Conservation (phyloP, 2,888 invertebrate species). For the Cephonodes hylas region DNA sequence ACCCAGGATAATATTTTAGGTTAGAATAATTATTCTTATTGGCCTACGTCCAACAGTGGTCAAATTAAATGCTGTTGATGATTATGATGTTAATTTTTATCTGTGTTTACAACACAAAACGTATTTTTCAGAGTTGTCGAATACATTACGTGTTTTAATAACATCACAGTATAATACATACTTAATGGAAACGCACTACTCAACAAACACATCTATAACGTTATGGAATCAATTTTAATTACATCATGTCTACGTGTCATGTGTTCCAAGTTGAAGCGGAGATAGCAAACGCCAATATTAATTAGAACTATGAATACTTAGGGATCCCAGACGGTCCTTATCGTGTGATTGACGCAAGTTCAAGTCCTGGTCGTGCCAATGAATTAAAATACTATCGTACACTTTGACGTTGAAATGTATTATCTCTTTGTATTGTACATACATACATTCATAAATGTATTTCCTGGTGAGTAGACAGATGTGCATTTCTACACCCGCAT, state of each 20-base stretch:
- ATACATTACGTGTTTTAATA: too few species aligned
- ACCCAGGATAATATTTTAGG: too few species aligned
- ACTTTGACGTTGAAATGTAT: neutral
- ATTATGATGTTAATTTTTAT: too few species aligned
- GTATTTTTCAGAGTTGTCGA: too few species aligned
- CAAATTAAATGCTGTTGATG: too few species aligned
- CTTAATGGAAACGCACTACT: neutral
- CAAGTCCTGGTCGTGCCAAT: neutral
- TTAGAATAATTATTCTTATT: too few species aligned
- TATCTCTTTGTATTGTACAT: neutral
- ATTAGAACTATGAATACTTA: constrained; percentile 1
- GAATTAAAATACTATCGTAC: neutral
- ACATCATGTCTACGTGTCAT: neutral
- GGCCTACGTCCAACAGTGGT: too few species aligned
- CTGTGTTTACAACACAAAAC: too few species aligned
- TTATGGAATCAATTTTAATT: neutral
- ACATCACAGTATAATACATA: too few species aligned
- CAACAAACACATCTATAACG: neutral
- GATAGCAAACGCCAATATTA: neutral
- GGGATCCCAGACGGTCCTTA: neutral
- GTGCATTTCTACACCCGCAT: too few species aligned
- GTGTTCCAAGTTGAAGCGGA: neutral
- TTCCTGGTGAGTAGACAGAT: too few species aligned
- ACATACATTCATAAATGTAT: too few species aligned
- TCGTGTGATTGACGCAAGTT: neutral